Evolutionary conservation across 2,888 invertebrate species (phyloP).

Genomic region (Sympetrum striolatum): DNA sequence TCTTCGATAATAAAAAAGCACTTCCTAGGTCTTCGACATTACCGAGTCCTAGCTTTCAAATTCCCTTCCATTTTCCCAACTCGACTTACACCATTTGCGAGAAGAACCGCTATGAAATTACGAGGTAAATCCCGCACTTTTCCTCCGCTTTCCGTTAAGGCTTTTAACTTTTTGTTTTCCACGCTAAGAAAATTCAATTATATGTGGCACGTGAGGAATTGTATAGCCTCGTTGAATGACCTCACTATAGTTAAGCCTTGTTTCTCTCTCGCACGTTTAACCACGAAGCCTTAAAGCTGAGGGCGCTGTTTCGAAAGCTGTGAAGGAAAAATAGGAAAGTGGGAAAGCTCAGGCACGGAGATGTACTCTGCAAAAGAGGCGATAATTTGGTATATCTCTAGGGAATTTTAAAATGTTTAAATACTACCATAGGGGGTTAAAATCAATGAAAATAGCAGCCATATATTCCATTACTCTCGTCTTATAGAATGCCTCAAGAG

Average conservation of each 20-base stretch:
- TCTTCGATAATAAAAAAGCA: too few relatives aligned
- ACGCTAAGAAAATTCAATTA: conserved; percentile 9
- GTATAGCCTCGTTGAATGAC: conserved; percentile 8
- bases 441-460: too few relatives aligned
- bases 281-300: conserved; percentile 17
- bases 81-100: not conserved
- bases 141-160: not conserved
- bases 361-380: too few relatives aligned
- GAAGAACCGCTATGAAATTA: not conserved
- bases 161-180: not conserved
- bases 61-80: not conserved
- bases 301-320: not conserved
- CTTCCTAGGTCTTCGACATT: too few relatives aligned
- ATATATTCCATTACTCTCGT: too few relatives aligned
- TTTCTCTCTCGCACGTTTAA: not conserved
- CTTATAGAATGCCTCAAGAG: too few relatives aligned
- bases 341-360: not conserved
- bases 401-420: too few relatives aligned
- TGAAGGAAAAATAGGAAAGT: not conserved
- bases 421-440: too few relatives aligned
- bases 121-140: not conserved
- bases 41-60: not conserved
- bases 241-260: not conserved
- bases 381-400: too few relatives aligned
- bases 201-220: not conserved